Evolutionary conservation across 2,888 invertebrate species (phyloP).

Genomic region (Drosophila diplacantha): DNA sequence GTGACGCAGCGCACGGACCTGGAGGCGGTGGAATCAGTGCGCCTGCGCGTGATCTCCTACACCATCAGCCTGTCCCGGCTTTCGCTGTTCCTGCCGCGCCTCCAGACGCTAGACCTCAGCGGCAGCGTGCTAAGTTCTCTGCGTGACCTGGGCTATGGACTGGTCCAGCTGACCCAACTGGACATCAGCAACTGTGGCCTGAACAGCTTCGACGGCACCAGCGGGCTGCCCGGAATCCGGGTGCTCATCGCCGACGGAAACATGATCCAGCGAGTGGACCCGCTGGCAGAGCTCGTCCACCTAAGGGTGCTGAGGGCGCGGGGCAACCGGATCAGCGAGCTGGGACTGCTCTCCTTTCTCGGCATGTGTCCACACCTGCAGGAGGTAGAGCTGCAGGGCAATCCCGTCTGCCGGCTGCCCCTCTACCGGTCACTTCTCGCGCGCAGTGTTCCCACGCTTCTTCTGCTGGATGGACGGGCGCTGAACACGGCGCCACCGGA

Average conservation of each 20-base stretch:
- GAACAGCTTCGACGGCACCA: slow-evolving; percentile 83
- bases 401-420: slow-evolving; percentile 76
- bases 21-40: slow-evolving; percentile 80
- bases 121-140: slow-evolving; percentile 84
- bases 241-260: slow-evolving; percentile 83
- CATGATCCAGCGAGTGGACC: slow-evolving; percentile 81
- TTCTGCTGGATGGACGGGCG: slow-evolving; percentile 76
- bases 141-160: slow-evolving; percentile 83
- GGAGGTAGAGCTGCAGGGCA: slow-evolving; percentile 79
- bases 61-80: slow-evolving; percentile 82
- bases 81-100: slow-evolving; percentile 81
- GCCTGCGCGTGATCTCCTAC: slow-evolving; percentile 83
- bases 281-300: slow-evolving; percentile 80
- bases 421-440: slow-evolving; percentile 76
- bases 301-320: slow-evolving; percentile 78
- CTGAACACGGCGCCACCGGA: slow-evolving; percentile 36
- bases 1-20: slow-evolving; percentile 78
- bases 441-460: slow-evolving; percentile 75
- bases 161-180: slow-evolving; percentile 79
- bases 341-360: slow-evolving; percentile 74
- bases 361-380: slow-evolving; percentile 79
- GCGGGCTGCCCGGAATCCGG: slow-evolving; percentile 81
- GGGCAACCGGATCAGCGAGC: slow-evolving; percentile 75
- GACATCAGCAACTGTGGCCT: slow-evolving; percentile 83
- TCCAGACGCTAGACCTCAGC: slow-evolving; percentile 82